Percentiles rank a stretch among this genome's conserved stretches.
Evolutionary conservation across 2,888 invertebrate species (phyloP).

Genomic region (Sepiola atlantica): DNA sequence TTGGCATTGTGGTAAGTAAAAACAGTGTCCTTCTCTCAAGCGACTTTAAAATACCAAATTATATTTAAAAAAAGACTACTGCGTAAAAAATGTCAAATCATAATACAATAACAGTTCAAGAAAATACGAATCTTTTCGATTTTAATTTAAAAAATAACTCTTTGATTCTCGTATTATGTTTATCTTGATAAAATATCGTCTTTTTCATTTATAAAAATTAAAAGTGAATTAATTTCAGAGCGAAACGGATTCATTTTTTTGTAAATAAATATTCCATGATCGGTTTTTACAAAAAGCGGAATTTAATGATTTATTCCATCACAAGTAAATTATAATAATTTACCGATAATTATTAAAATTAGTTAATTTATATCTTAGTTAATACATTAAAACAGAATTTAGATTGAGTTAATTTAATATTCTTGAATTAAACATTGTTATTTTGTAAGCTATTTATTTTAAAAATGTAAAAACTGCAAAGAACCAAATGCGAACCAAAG

Average conservation of each 20-base stretch:
- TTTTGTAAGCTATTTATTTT: too few species aligned
- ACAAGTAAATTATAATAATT: not conserved
- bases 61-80: not conserved
- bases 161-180: too few species aligned
- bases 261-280: not conserved
- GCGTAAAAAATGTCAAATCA: not conserved
- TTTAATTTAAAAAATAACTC: too few species aligned
- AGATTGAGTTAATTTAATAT: not conserved
- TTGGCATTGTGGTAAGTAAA: slow-evolving; percentile 34
- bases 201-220: not conserved
- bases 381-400: not conserved
- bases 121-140: not conserved
- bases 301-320: not conserved
- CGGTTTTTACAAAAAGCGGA: not conserved
- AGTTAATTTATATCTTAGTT: not conserved
- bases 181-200: too few species aligned
- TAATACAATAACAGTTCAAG: not conserved
- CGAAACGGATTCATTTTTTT: not conserved
- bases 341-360: not conserved
- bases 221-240: not conserved
- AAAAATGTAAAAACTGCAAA: too few species aligned
- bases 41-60: not conserved
- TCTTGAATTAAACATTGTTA: too few species aligned
- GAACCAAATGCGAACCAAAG: not conserved
- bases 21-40: not conserved